Percentiles rank a stretch among this genome's conserved stretches.
These are phyloP conservation scores for Adoxophyes honmai DNA, from an alignment of 1,140 invertebrate genomes.

Conservation along the genomic window DNA sequence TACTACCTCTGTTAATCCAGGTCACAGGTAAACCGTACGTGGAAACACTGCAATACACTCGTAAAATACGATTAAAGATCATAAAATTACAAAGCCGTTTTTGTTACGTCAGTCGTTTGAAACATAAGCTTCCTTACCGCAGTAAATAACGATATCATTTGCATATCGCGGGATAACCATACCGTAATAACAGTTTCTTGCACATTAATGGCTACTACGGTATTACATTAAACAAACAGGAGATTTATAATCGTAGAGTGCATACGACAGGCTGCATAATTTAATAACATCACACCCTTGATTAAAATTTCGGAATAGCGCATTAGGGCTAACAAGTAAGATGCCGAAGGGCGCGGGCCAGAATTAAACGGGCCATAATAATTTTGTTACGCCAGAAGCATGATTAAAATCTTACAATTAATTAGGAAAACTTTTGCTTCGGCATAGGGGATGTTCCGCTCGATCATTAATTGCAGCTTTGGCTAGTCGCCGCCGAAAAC, in stretches of 20 bases:
- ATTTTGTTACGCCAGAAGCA: constrained; percentile 65
- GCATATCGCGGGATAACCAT: constrained; percentile 20
- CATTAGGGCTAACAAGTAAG: constrained; percentile 49
- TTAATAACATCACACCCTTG: constrained; percentile 73
- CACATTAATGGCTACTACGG: constrained; percentile 38
- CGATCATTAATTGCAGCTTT: constrained; percentile 26
- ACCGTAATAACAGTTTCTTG: constrained; percentile 23
- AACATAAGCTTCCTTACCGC: constrained; percentile 17
- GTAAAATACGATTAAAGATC: too few relatives aligned
- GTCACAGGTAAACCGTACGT: too few relatives aligned
- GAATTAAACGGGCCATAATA: constrained; percentile 74
- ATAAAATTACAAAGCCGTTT: background rate
- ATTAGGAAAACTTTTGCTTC: constrained; percentile 61
- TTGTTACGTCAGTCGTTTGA: constrained; percentile 4
- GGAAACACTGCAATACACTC: too few relatives aligned
- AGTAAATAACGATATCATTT: constrained; percentile 35
- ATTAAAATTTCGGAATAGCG: constrained; percentile 74
- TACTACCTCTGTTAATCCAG: too few relatives aligned
- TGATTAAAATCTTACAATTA: constrained; percentile 75
- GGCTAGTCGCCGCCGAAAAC: constrained; percentile 5
- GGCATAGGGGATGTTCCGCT: constrained; percentile 37
- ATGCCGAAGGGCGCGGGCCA: constrained; percentile 62
- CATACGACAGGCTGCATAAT: constrained; percentile 74
- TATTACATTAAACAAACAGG: constrained; percentile 51
- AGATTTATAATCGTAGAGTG: constrained; percentile 69